Evolutionary conservation across 2,113 vertebrate species (phyloP).

Genomic region (Plotosus lineatus): DNA sequence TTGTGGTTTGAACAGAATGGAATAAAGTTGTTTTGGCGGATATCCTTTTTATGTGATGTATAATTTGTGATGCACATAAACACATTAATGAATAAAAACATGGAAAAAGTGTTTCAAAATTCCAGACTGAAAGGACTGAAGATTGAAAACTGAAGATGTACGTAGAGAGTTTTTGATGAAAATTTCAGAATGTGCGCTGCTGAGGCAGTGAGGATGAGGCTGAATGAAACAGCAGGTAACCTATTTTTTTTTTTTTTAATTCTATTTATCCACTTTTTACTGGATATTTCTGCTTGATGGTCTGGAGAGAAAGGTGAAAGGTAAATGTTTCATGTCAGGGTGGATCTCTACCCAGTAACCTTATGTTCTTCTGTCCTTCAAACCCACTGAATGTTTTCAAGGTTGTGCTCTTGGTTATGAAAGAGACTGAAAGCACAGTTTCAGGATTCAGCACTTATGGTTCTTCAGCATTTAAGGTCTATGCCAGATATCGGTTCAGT

Average conservation of each 20-base stretch:
- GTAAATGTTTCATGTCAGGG: constrained; percentile 1
- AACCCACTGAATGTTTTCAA: constrained; percentile 2
- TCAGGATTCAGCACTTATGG: neutral
- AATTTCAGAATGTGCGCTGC: neutral
- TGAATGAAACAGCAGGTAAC: neutral
- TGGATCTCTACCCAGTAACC: neutral
- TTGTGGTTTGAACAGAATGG: neutral
- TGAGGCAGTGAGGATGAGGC: neutral
- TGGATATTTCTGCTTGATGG: neutral
- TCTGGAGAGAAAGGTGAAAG: neutral
- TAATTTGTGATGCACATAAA: constrained; percentile 8
- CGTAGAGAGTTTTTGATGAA: constrained; percentile 18
- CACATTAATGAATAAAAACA: constrained; percentile 28
- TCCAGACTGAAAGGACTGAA: neutral
- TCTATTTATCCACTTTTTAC: neutral
- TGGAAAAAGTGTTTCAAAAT: neutral
- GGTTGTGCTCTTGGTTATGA: neutral
- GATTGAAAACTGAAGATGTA: too few relatives aligned
- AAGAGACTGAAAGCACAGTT: neutral
- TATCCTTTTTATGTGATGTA: constrained; percentile 11
- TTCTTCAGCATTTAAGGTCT: neutral
- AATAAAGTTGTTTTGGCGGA: neutral
- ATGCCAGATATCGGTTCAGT: neutral
- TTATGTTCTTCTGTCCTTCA: constrained; percentile 7
- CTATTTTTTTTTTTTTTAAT: neutral